phyloP scores from a whole-genome alignment of 1,140 invertebrate genomes.

The Bombus soroeensis region DNA sequence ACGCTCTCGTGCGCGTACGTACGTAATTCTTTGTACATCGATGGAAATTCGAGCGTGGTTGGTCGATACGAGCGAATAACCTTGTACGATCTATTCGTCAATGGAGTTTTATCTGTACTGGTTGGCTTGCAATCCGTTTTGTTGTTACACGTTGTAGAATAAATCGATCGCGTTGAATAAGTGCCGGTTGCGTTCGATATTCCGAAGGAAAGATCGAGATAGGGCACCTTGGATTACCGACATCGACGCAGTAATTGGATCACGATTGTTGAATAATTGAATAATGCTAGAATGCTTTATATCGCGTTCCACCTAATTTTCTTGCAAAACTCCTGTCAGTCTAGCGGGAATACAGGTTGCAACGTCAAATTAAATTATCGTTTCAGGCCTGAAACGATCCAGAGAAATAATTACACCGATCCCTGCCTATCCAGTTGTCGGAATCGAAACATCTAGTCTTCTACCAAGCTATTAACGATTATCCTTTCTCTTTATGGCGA shows the following conservation, averaged over 20 bases:
- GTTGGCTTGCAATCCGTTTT: background rate
- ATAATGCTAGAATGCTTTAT: slow-evolving; percentile 4
- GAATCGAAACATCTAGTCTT: background rate
- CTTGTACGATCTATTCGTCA: background rate
- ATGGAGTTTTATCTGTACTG: background rate
- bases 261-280: slow-evolving; percentile 22
- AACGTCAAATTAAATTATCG: background rate
- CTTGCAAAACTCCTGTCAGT: background rate
- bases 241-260: slow-evolving; percentile 13
- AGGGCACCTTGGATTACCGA: slow-evolving; percentile 5
- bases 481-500: background rate
- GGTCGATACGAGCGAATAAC: background rate
- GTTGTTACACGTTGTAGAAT: background rate
- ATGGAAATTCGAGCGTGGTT: no score
- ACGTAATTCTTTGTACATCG: no score
- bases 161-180: background rate
- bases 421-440: background rate
- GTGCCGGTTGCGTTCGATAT: slow-evolving; percentile 3
- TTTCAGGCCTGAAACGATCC: background rate
- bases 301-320: background rate
- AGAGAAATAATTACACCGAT: background rate
- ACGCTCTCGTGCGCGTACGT: no score
- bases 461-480: background rate
- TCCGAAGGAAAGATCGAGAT: slow-evolving; percentile 16
- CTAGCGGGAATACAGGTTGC: background rate